Base-by-base conservation (phyloP, 2,888 invertebrate genomes). In the Rotaria sp. region DNA sequence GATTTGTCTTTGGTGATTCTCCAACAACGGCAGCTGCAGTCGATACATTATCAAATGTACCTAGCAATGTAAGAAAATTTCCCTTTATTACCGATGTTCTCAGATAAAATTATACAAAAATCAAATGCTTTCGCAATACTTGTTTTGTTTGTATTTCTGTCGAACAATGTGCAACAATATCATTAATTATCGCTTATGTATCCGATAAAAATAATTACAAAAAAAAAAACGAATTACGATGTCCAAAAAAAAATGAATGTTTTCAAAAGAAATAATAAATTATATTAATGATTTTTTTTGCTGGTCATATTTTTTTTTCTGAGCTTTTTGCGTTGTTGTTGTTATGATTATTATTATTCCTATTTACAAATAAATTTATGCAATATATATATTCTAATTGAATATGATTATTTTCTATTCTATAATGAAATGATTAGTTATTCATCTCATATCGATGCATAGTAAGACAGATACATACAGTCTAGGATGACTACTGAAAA, bases 21-120 rank as follows among this genome's bases (percentile, higher is more conserved):
- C 21, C 80, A 26, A n/a, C 75, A 45, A 45, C 26, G 21, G 35
- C 35, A 1, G 38, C 13, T 75, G 21, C 21, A 26, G 41, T 21
- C 13, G 41, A 45, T 24, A 15, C 45, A 45, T 45, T 21, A 80
- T n/a, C 80, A 80, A 45, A 26, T n/a, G 26, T 13, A 80, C 21
- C 80, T 13, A n/a, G 1, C 4, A 80, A 26, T 80, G 5, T 21
- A 4, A 41, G 80, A 80, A 80, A 45, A 45, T 80, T 45, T 45
- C 80, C 80, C n/a, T 80, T 80, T 80, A 80, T 80, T 80, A 26
- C 45, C 80, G 80, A 80, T 45, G 80, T 80, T 80, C 45, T 80
- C 41, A 26, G 80, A 80, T 80, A 80, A 30, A 67, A 38, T 21
- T 21, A 21, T 15, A 5, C 30, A 10, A 50, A 50, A 18, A 50